A percentile compares a stretch with the other conserved stretches of the same genome.
These are phyloP conservation scores for Chrysomela aeneicollis DNA, from an alignment of 2,888 invertebrate genomes.

Conservation along the genomic window DNA sequence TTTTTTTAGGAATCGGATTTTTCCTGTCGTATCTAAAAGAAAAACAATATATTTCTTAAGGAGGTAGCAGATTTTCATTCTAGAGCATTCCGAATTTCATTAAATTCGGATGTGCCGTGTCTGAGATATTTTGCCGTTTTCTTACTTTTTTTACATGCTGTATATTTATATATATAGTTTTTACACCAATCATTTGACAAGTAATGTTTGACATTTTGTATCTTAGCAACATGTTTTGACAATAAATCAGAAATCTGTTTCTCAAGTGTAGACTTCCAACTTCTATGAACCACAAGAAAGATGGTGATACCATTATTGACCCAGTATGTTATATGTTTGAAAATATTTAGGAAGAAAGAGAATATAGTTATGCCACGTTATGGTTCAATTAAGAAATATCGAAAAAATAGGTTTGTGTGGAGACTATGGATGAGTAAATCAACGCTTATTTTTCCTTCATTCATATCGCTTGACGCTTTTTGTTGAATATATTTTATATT, in stretches of 20 bases:
- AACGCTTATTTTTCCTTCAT: too few relatives aligned
- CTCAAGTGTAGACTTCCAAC: neutral
- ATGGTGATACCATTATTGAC: slow-evolving; percentile 9
- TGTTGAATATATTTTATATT: neutral
- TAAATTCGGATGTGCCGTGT: too few relatives aligned
- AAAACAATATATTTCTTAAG: too few relatives aligned
- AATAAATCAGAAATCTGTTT: slow-evolving; percentile 1
- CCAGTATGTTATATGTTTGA: slow-evolving; percentile 6
- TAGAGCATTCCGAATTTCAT: too few relatives aligned
- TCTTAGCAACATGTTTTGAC: slow-evolving; percentile 18
- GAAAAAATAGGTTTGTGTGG: neutral
- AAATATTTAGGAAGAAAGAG: neutral
- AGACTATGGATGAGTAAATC: too few relatives aligned
- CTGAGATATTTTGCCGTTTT: too few relatives aligned
- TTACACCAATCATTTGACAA: too few relatives aligned
- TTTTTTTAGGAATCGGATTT: too few relatives aligned
- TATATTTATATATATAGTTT: too few relatives aligned
- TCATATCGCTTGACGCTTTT: neutral
- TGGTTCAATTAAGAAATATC: neutral
- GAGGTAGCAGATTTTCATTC: too few relatives aligned
- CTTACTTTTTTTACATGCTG: too few relatives aligned
- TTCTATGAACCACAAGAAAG: slow-evolving; percentile 14
- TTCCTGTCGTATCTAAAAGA: too few relatives aligned
- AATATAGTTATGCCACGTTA: neutral
- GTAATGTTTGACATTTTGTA: slow-evolving; percentile 3